Percentiles rank a stretch among this genome's conserved stretches.
phyloP scores from a whole-genome alignment of 2,797 vertebrate genomes.

The Acestrorhynchus altus region DNA sequence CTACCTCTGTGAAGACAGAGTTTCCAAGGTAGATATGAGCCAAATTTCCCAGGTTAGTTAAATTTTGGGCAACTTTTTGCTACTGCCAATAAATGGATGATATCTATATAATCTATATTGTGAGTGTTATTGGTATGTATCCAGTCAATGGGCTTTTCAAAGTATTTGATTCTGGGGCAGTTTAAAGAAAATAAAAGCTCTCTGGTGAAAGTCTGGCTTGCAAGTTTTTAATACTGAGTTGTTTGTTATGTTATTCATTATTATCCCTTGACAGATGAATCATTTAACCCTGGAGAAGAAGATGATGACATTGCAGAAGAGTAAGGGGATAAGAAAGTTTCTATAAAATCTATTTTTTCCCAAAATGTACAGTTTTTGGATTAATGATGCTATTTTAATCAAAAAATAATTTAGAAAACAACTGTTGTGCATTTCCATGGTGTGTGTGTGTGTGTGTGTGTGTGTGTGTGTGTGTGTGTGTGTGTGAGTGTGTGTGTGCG shows the following conservation, averaged over 20 bases:
- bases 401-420: not conserved
- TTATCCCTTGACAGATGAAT: conserved; percentile 85
- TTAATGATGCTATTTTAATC: not conserved
- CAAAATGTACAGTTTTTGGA: not conserved
- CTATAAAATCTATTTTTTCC: not conserved
- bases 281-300: conserved; percentile 96
- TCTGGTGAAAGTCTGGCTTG: not conserved
- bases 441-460: not conserved
- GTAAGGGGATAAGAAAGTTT: conserved; percentile 86
- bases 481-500: not conserved
- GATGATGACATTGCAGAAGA: conserved; percentile 97
- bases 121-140: no score
- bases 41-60: no score
- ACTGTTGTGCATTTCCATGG: not conserved
- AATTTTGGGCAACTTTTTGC: no score
- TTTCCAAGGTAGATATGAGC: no score
- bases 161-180: no score
- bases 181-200: no score
- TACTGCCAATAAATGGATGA: no score
- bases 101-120: no score
- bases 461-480: not conserved
- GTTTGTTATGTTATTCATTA: no score
- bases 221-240: not conserved
- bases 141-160: no score
- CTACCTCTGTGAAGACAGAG: no score